Evolutionary conservation across 2,888 invertebrate species (phyloP).

Genomic region (Andrena hattorfiana): DNA sequence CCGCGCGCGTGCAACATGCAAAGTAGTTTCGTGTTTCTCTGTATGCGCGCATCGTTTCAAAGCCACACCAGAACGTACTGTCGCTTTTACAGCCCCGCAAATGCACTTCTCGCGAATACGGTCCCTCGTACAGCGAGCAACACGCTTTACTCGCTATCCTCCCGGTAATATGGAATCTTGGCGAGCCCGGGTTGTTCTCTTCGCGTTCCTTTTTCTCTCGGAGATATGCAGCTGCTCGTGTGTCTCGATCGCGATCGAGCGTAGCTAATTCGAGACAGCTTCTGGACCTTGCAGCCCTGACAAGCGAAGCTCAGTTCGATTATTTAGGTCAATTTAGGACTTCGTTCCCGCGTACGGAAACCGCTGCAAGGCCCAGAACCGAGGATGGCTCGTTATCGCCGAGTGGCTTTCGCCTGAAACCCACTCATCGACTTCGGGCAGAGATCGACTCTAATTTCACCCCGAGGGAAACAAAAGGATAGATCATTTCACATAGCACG

Average conservation of each 20-base stretch:
- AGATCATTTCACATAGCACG: constrained; percentile 71
- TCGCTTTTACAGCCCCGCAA: constrained; percentile 20
- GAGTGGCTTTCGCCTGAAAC: constrained; percentile 53
- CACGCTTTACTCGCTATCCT: constrained; percentile 15
- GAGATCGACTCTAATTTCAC: constrained; percentile 59
- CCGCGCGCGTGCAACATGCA: constrained; percentile 44
- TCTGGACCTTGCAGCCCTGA: constrained; percentile 42
- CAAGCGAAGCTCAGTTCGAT: neutral
- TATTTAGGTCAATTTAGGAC: neutral
- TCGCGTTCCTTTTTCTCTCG: constrained; percentile 15
- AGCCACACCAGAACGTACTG: constrained; percentile 17
- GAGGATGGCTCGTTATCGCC: constrained; percentile 42
- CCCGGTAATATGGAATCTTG: constrained; percentile 13
- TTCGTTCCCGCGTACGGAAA: neutral
- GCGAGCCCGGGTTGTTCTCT: constrained; percentile 13
- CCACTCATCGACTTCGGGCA: constrained; percentile 41
- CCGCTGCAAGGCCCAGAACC: constrained; percentile 35
- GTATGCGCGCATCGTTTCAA: neutral
- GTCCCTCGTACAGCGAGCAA: constrained; percentile 22
- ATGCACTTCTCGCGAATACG: constrained; percentile 25
- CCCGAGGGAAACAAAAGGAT: constrained; percentile 58
- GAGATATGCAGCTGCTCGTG: constrained; percentile 16
- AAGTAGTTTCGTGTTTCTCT: constrained; percentile 21
- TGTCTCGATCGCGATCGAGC: constrained; percentile 21
- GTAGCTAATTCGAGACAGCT: constrained; percentile 32